These are phyloP conservation scores for Xiphophorus couchianus DNA, from an alignment of 2,113 vertebrate genomes.

Conservation along the genomic window DNA sequence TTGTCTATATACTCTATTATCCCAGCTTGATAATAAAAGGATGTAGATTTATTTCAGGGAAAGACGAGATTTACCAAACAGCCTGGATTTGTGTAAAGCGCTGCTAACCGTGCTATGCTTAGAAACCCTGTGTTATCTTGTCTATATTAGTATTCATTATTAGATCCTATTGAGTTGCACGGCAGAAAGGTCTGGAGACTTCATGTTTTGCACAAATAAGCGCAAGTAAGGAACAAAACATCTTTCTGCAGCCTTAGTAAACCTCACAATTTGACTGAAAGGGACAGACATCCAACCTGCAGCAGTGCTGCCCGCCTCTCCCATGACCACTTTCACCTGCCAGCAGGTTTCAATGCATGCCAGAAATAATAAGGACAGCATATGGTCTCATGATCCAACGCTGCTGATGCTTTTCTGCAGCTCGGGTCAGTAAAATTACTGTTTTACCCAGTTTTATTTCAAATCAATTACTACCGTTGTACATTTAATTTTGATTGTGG, in stretches of 20 bases:
- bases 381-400: slow-evolving; percentile 40
- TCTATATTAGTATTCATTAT: not conserved
- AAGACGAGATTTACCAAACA: not conserved
- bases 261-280: slow-evolving; percentile 53
- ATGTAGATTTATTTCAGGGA: not conserved
- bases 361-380: slow-evolving; percentile 67
- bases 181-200: not conserved
- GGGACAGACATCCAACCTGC: slow-evolving; percentile 56
- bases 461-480: not conserved
- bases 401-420: slow-evolving; percentile 38
- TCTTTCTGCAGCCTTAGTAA: slow-evolving; percentile 9
- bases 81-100: not conserved
- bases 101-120: not conserved
- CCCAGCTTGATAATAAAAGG: slow-evolving; percentile 14
- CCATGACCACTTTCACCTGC: slow-evolving; percentile 64
- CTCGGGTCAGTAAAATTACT: not conserved
- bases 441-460: not conserved
- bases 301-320: slow-evolving; percentile 52
- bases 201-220: slow-evolving; percentile 10
- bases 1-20: not conserved
- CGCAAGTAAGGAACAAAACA: slow-evolving; percentile 28
- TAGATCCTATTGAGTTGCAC: slow-evolving; percentile 19
- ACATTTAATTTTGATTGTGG: not conserved
- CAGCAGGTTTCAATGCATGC: slow-evolving; percentile 60
- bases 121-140: not conserved